Evolutionary conservation across 2,113 vertebrate genomes (phyloP).

Genomic region (Mustela lutreola): DNA sequence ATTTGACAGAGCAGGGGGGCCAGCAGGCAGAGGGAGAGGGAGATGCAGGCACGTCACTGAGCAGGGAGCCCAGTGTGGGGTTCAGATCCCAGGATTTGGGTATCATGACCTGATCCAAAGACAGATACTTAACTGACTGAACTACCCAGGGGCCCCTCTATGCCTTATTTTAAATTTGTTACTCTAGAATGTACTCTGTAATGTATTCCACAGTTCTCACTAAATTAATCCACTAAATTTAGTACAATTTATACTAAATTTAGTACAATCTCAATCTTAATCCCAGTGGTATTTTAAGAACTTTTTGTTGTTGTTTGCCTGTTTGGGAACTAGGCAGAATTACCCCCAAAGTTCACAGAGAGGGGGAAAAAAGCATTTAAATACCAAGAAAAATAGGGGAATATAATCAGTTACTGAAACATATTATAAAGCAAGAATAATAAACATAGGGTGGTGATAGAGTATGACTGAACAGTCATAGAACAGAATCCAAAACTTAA

Average conservation of each 20-base stretch:
- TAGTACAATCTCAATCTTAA: not conserved
- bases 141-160: not conserved
- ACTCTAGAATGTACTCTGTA: not conserved
- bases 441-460: not conserved
- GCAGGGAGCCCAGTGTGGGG: not conserved
- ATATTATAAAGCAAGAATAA: slow-evolving; percentile 31
- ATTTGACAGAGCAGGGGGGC: too few species aligned
- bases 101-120: not conserved
- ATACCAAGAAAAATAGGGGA: not conserved
- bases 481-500: not conserved
- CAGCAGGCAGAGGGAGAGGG: not conserved
- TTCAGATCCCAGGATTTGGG: not conserved
- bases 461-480: not conserved
- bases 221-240: not conserved
- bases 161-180: slow-evolving; percentile 33
- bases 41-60: not conserved
- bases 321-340: slow-evolving; percentile 1
- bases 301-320: not conserved
- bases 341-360: slow-evolving; percentile 45
- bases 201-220: slow-evolving; percentile 18
- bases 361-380: not conserved
- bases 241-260: not conserved
- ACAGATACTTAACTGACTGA: not conserved
- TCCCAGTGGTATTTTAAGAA: not conserved
- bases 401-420: not conserved